Evolutionary conservation across 1,140 invertebrate genomes (phyloP).

Genomic region (Cherax destructor): DNA sequence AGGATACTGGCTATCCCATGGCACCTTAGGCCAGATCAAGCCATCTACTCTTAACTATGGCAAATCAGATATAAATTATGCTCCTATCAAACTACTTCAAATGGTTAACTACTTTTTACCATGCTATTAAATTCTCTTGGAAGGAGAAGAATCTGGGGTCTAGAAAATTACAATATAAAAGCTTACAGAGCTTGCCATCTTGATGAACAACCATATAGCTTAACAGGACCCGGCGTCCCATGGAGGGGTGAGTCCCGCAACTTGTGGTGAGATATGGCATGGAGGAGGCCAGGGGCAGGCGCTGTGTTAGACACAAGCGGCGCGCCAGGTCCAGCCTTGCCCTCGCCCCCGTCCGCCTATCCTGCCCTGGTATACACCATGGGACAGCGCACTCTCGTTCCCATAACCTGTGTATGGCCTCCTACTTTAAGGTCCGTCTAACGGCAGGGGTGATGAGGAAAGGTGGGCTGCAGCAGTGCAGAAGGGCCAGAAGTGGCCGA

Average conservation of each 20-base stretch:
- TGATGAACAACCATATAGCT: conserved; percentile 68
- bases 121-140: conserved; percentile 70
- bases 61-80: conserved; percentile 71
- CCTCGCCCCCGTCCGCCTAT: conserved; percentile 49
- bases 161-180: conserved; percentile 71
- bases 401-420: background rate
- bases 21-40: conserved; percentile 53
- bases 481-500: conserved; percentile 17
- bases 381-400: conserved; percentile 5
- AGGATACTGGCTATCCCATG: conserved; percentile 64
- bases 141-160: conserved; percentile 70
- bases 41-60: conserved; percentile 68
- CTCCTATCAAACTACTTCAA: conserved; percentile 69
- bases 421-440: background rate
- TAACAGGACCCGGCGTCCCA: conserved; percentile 54
- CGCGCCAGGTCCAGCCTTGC: conserved; percentile 60
- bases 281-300: conserved; percentile 67
- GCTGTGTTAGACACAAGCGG: conserved; percentile 68
- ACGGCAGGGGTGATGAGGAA: conserved; percentile 22
- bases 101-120: conserved; percentile 67
- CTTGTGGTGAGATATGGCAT: conserved; percentile 46
- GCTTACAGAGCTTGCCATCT: conserved; percentile 68
- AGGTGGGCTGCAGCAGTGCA: conserved; percentile 29
- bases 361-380: conserved; percentile 14
- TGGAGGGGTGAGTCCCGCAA: conserved; percentile 54